Conservation (phyloP, 2,797 vertebrate genomes). For the Leontopithecus rosalia region DNA sequence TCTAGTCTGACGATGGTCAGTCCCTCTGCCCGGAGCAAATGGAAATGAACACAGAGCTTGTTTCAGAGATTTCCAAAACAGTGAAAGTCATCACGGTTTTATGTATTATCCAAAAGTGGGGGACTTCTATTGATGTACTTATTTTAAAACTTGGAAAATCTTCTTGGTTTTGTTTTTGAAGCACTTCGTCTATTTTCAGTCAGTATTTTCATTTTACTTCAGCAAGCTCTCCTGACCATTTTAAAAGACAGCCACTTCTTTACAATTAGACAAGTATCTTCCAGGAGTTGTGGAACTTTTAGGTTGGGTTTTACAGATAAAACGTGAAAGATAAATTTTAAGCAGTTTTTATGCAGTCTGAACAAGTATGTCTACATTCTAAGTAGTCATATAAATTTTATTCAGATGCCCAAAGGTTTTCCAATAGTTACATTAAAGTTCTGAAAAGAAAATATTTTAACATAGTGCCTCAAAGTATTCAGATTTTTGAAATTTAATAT, state of each 20-base stretch:
- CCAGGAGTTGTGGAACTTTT: background rate
- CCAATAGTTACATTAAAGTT: background rate
- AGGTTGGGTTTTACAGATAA: background rate
- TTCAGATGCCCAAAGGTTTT: background rate
- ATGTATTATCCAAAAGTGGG: background rate
- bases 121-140: background rate
- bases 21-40: fast-evolving
- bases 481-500: background rate
- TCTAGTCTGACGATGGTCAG: background rate
- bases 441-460: background rate
- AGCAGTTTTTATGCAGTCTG: background rate
- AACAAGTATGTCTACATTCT: background rate
- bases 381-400: background rate
- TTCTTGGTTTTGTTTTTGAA: background rate
- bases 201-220: background rate
- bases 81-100: background rate
- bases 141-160: background rate
- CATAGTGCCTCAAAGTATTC: background rate
- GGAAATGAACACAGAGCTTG: background rate
- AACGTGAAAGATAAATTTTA: background rate
- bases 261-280: background rate
- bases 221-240: background rate
- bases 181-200: background rate
- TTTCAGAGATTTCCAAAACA: background rate
- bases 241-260: background rate